phyloP scores from a whole-genome alignment of 2,888 invertebrate genomes.

The Marronus borbonicus region DNA sequence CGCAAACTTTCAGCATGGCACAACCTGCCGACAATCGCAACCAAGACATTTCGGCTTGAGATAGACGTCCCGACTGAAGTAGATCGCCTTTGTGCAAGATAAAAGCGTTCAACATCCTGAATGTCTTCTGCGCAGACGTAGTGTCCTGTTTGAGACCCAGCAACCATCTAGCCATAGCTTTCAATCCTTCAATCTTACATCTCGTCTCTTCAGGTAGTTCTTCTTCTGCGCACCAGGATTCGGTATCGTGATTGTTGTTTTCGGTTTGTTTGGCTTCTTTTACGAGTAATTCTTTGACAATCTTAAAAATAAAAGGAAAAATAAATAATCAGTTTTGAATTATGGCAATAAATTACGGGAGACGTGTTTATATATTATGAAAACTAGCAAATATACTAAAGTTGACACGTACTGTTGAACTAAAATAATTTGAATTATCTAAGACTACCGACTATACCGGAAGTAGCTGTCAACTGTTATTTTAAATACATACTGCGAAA shows the following conservation, averaged over 20 bases:
- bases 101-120: slow-evolving; percentile 94
- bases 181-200: slow-evolving; percentile 94
- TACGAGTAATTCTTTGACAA: slow-evolving; percentile 95
- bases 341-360: too few relatives aligned
- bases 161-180: slow-evolving; percentile 97
- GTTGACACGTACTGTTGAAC: too few relatives aligned
- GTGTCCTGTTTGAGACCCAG: slow-evolving; percentile 91
- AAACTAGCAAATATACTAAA: too few relatives aligned
- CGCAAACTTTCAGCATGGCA: slow-evolving; percentile 97
- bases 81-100: slow-evolving; percentile 86
- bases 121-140: slow-evolving; percentile 92
- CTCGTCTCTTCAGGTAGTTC: slow-evolving; percentile 92
- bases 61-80: slow-evolving; percentile 80
- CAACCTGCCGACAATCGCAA: slow-evolving; percentile 93
- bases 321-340: neutral
- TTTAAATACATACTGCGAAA: too few relatives aligned
- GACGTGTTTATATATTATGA: too few relatives aligned
- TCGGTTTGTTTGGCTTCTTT: slow-evolving; percentile 77
- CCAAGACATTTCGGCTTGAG: slow-evolving; percentile 94
- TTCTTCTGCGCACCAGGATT: slow-evolving; percentile 89
- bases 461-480: too few relatives aligned
- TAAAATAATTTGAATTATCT: too few relatives aligned
- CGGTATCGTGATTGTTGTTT: slow-evolving; percentile 70
- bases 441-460: too few relatives aligned
- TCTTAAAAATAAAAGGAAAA: slow-evolving; percentile 69